Evolutionary conservation across 2,797 vertebrate genomes (phyloP).

Genomic region (Myotis vivesi): DNA sequence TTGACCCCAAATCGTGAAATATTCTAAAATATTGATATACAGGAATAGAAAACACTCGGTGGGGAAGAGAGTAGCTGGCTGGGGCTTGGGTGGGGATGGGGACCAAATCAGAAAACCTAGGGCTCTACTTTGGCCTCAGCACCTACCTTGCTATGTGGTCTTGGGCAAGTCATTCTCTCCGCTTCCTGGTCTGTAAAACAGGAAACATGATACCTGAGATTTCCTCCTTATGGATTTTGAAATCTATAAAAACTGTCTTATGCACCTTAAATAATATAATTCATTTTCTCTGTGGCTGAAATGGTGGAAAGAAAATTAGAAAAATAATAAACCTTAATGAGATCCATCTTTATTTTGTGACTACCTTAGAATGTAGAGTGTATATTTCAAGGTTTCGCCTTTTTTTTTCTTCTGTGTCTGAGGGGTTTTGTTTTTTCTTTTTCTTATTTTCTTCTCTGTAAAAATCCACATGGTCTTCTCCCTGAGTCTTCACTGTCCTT

Average conservation of each 20-base stretch:
- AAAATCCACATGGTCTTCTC: neutral
- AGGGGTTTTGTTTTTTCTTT: neutral
- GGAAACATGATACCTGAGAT: neutral
- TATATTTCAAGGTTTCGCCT: neutral
- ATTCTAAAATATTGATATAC: neutral
- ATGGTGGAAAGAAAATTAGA: neutral
- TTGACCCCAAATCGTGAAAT: neutral
- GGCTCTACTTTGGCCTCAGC: neutral
- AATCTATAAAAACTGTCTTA: neutral
- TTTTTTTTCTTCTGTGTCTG: neutral
- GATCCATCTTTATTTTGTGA: neutral
- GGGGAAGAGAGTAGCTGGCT: neutral
- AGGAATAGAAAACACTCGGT: neutral
- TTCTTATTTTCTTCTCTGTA: neutral
- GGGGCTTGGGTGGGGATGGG: neutral
- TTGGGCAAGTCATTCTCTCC: neutral
- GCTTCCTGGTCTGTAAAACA: neutral
- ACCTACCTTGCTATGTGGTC: neutral
- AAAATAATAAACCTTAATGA: constrained; percentile 17
- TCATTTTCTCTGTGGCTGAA: constrained; percentile 29
- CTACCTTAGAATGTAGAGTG: neutral
- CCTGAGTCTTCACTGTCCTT: neutral
- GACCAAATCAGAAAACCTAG: neutral
- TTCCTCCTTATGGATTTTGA: neutral
- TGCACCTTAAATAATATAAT: neutral